phyloP scores from a whole-genome alignment of 1,140 invertebrate genomes.

The Nymphalis io region DNA sequence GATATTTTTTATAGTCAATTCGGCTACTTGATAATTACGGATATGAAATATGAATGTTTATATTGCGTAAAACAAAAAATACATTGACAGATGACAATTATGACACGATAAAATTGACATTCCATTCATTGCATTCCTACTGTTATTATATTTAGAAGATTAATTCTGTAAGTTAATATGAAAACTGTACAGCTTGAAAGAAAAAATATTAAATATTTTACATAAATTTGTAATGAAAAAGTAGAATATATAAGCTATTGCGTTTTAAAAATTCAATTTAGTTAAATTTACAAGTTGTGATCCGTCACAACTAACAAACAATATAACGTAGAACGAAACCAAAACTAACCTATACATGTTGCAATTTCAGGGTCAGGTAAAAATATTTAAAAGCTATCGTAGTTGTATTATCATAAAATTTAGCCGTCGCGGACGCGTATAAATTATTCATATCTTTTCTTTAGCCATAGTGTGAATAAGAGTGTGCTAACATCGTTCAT shows the following conservation, averaged over 20 bases:
- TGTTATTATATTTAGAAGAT: neutral
- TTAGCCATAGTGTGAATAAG: slow-evolving; percentile 6
- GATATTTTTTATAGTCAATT: no score
- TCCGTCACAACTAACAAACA: neutral
- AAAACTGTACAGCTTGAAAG: no score
- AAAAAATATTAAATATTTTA: no score
- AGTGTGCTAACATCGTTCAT: neutral
- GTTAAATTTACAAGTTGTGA: no score
- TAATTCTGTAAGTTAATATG: no score
- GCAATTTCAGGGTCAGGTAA: slow-evolving; percentile 27
- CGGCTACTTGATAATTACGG: no score
- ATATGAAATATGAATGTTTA: neutral
- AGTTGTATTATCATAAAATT: slow-evolving; percentile 28
- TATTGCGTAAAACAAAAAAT: neutral
- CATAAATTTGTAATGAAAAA: no score
- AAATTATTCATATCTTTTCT: slow-evolving; percentile 25
- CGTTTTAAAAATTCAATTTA: neutral
- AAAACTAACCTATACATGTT: slow-evolving; percentile 25
- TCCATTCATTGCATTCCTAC: neutral
- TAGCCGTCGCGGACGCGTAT: slow-evolving; percentile 12
- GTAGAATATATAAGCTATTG: no score
- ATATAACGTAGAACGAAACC: slow-evolving; percentile 22
- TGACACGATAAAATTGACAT: neutral
- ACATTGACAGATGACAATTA: neutral
- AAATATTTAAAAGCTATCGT: slow-evolving; percentile 23